Evolutionary conservation across 2,113 vertebrate species (phyloP), one percentile per base, ranked within the genome.

Genomic region (Pelmatolapia mariae): DNA sequence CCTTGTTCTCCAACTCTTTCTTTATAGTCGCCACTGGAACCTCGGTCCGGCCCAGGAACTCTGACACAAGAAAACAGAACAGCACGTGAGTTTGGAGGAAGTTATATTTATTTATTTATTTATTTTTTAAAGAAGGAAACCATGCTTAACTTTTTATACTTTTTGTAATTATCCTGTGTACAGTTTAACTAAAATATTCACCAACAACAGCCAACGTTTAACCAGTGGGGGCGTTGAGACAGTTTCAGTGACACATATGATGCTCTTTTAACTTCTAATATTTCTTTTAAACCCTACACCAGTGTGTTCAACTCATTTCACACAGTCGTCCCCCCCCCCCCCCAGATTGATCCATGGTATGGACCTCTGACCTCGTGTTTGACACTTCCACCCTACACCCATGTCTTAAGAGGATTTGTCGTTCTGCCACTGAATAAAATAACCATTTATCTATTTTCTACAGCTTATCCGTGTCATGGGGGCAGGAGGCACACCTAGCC

Each of bases 21-120:
- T 97, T 97, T 89, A 99, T 99, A 94, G 98, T 99, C 86, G 98
- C 98, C 86, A 99, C 97, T 2, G 98, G 98, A 92, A 99, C 95
- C 95, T 99, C 99, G 1, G 98, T 99, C 18, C 98, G 97, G 86
- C 99, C 99, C 88, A 99, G 95, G 93, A 99, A 98, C 80, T 97
- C 99, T 99, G 89, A 29, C 5, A 57, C 6, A 6, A 76, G 43
- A 66, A 45, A 53, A 4, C 7, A 66, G 7, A 86, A 59, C 8
- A 11, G 11, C 12, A 10, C 6, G 19, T 24, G 19, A 54, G 38
- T 24, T 78, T 11, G 16, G 10, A 54, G 5, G 10, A 63, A 56
- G 7, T 29, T 4, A 26, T 43, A 68, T 50, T 54, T n/a, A 26
- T 16, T 63, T 12, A 19, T 52, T 52, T 54, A 13, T 15, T n/a